These are phyloP conservation scores for Corythornis madagascariensis DNA, from an alignment of 2,113 vertebrate species.

Conservation along the genomic window DNA sequence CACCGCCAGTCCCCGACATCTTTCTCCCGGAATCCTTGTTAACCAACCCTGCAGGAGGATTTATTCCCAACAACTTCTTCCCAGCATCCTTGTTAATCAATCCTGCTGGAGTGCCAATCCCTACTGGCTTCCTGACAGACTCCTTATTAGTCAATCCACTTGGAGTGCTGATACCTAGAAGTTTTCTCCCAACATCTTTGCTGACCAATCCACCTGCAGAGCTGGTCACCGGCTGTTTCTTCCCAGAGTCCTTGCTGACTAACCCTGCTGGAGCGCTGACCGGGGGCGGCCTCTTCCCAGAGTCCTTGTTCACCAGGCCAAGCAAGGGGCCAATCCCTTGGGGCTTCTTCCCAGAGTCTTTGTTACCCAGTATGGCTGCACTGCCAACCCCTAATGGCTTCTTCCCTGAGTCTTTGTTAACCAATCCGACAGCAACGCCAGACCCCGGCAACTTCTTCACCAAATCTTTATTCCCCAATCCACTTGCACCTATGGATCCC, in stretches of 20 bases:
- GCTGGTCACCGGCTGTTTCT: slow-evolving; percentile 72
- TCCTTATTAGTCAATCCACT: slow-evolving; percentile 73
- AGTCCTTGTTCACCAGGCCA: slow-evolving; percentile 77
- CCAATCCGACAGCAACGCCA: slow-evolving; percentile 67
- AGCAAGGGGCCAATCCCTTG: slow-evolving; percentile 64
- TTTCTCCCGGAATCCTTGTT: slow-evolving; percentile 72
- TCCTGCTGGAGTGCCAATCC: slow-evolving; percentile 60
- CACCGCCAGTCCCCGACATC: slow-evolving; percentile 45
- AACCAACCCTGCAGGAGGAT: slow-evolving; percentile 49
- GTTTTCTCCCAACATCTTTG: slow-evolving; percentile 76
- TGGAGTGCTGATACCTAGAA: slow-evolving; percentile 50
- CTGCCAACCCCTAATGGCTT: slow-evolving; percentile 72
- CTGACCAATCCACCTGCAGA: slow-evolving; percentile 68
- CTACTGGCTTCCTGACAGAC: slow-evolving; percentile 67
- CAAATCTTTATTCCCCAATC: slow-evolving; percentile 73
- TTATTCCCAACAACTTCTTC: slow-evolving; percentile 71
- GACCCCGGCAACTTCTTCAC: slow-evolving; percentile 72
- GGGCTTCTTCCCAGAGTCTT: slow-evolving; percentile 75
- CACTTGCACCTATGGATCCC: slow-evolving; percentile 40
- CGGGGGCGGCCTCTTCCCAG: slow-evolving; percentile 69
- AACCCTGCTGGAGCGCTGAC: slow-evolving; percentile 62
- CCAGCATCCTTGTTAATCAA: slow-evolving; percentile 76
- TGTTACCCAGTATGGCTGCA: slow-evolving; percentile 73
- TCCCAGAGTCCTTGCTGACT: slow-evolving; percentile 73
- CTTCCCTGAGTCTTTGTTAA: slow-evolving; percentile 80